phyloP scores from a whole-genome alignment of 2,113 vertebrate species.

The Microtus richardsoni region DNA sequence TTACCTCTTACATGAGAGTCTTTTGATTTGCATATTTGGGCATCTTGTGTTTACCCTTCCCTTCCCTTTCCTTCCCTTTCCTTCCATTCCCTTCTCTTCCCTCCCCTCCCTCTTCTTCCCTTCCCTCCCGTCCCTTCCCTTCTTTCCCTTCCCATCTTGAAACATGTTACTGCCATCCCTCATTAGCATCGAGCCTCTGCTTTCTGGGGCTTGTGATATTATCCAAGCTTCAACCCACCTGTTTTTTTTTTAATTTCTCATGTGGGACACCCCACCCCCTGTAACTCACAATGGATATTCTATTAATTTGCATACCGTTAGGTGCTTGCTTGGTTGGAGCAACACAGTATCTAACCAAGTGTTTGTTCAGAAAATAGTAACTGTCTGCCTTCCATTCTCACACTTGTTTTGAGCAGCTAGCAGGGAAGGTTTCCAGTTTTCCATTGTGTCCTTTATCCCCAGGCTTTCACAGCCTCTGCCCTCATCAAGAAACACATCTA shows the following conservation, averaged over 20 bases:
- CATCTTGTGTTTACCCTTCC: not conserved
- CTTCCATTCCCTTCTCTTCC: rapidly evolving
- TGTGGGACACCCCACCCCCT: rapidly evolving
- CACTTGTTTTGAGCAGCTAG: not conserved
- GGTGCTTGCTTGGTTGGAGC: not conserved
- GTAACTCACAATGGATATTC: not conserved
- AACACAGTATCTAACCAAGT: not conserved
- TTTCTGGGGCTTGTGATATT: not conserved
- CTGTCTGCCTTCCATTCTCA: not conserved
- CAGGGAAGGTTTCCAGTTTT: not conserved
- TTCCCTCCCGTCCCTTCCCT: no score
- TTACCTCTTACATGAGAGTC: not conserved
- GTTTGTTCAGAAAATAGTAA: not conserved
- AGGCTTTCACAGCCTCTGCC: not conserved
- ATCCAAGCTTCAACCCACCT: not conserved
- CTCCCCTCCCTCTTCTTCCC: rapidly evolving
- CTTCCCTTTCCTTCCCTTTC: no score
- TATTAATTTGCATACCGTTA: not conserved
- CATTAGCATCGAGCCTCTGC: not conserved
- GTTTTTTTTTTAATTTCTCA: not conserved
- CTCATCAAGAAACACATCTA: not conserved
- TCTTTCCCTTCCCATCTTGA: no score
- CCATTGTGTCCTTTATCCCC: not conserved
- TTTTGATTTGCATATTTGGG: not conserved
- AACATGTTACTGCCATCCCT: no score